These are phyloP conservation scores for Drosophila melanogaster DNA, from an alignment of 1,140 invertebrate genomes.

Conservation along the genomic window Release_6_plus_ISO1_MT NT_033777.3:6477501-6478000, in stretches of 20 bases:
- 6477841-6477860: constrained; percentile 45
- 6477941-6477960: constrained; percentile 48
- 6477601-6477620: constrained; percentile 47
- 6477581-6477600: constrained; percentile 45
- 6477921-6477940: constrained; percentile 47
- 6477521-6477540: constrained; percentile 19
- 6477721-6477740: background rate
- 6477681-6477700: constrained; percentile 21
- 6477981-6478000: constrained; percentile 49
- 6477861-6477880: constrained; percentile 43
- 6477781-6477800: constrained; percentile 12
- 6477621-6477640: constrained; percentile 29
- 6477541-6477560: background rate
- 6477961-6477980: constrained; percentile 58
- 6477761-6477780: background rate
- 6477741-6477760: constrained; percentile 27
- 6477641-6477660: constrained; percentile 46
- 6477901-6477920: constrained; percentile 39
- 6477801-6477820: constrained; percentile 17
- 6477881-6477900: constrained; percentile 44
- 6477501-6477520: constrained; percentile 24
- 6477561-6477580: background rate
- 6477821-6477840: constrained; percentile 27
- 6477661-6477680: constrained; percentile 34
- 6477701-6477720: constrained; percentile 27